A percentile compares a stretch with the other conserved stretches of the same genome.
Evolutionary conservation across 2,888 invertebrate genomes (phyloP).

Genomic region (Oligia fasciuncula): DNA sequence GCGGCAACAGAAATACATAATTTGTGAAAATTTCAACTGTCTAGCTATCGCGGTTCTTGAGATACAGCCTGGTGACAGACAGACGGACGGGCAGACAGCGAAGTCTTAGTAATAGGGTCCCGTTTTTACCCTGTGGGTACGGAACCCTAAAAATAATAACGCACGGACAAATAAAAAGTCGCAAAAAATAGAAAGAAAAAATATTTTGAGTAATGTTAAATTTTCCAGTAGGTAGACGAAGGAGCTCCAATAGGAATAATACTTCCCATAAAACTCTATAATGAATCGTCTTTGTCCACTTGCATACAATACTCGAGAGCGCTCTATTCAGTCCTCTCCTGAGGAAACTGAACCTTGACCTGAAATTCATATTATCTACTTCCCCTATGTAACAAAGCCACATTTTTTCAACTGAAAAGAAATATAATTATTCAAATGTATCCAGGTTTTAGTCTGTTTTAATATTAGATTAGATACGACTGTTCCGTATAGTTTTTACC

Average conservation of each 20-base stretch:
- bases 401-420: not conserved
- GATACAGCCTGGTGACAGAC: too few relatives aligned
- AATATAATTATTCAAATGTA: slow-evolving; percentile 2
- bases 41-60: too few relatives aligned
- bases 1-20: too few relatives aligned
- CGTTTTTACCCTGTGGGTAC: too few relatives aligned
- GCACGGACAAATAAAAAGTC: not conserved
- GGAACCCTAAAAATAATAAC: not conserved
- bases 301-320: slow-evolving; percentile 47
- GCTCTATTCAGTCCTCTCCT: slow-evolving; percentile 32
- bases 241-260: slow-evolving; percentile 27
- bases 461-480: not conserved
- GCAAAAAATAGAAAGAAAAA: not conserved
- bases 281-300: slow-evolving; percentile 52
- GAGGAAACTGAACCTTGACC: slow-evolving; percentile 43
- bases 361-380: slow-evolving; percentile 25
- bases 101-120: too few relatives aligned
- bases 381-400: not conserved
- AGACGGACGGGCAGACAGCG: too few relatives aligned
- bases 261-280: slow-evolving; percentile 34
- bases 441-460: not conserved
- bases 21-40: too few relatives aligned
- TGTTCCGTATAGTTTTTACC: not conserved
- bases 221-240: not conserved
- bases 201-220: not conserved